A percentile compares a stretch with the other conserved stretches of the same genome.
Conservation (phyloP, 2,797 vertebrate genomes). For the Crax fasciolata region DNA sequence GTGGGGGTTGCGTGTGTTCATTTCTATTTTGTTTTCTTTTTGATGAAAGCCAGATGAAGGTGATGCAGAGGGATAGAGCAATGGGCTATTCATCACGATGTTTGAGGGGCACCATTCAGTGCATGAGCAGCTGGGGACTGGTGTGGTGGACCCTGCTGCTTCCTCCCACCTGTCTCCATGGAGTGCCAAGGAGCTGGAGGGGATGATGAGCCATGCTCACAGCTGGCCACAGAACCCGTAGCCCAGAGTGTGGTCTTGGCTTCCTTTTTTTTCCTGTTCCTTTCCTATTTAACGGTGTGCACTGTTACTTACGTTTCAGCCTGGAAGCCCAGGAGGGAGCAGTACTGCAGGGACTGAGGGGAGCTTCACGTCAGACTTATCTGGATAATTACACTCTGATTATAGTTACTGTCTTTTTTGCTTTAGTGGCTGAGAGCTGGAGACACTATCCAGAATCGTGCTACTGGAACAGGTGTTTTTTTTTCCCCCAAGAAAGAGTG, state of each 20-base stretch:
- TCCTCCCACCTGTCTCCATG: conserved; percentile 38
- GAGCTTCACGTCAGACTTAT: conserved; percentile 32
- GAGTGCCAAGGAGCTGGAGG: conserved; percentile 29
- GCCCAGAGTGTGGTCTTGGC: background rate
- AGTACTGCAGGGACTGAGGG: conserved; percentile 57
- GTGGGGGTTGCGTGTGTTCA: conserved; percentile 60
- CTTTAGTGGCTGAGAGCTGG: conserved; percentile 14
- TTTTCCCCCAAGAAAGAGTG: background rate
- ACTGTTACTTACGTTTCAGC: conserved; percentile 75
- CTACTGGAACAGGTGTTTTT: background rate
- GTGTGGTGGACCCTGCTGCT: background rate
- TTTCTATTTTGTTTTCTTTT: conserved; percentile 65
- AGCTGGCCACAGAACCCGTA: background rate
- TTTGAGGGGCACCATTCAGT: background rate
- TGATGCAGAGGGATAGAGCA: conserved; percentile 9
- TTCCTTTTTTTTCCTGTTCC: conserved; percentile 36
- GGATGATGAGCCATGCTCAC: conserved; percentile 8
- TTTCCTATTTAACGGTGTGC: conserved; percentile 29
- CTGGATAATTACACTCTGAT: conserved; percentile 48
- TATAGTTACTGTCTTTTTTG: conserved; percentile 55
- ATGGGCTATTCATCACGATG: background rate
- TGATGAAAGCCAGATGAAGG: conserved; percentile 50
- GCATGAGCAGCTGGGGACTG: conserved; percentile 7
- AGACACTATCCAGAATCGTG: background rate
- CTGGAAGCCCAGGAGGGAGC: conserved; percentile 53